Evolutionary conservation across 2,113 vertebrate species (phyloP), one percentile per base, ranked within the genome.

Genomic region (Onychostoma macrolepis): DNA sequence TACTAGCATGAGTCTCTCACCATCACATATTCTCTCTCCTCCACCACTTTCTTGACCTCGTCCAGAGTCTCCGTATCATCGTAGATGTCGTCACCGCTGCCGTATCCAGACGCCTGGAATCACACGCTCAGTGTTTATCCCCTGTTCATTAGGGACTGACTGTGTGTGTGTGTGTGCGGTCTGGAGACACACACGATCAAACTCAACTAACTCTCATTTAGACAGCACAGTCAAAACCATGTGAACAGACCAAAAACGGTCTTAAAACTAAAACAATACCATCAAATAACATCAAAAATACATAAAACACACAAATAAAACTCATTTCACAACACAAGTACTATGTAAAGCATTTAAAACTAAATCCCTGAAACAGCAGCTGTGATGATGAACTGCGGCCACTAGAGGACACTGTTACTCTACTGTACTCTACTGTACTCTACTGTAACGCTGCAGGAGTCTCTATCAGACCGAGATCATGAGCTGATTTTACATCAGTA

Each of bases 101-200:
- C 91, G 28, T 96, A 96, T 38, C 97, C 98, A 1, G 98, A 98
- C 9, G 95, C 96, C 98, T 99, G 91, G 19, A 83, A 61, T 61
- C 24, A 61, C 24, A 24, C 6, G 3, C 56, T n/a, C 53, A 58
- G 19, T 56, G 36, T 45, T 45, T 43, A 15, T 9, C 61, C 65
- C 24, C 61, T 12, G 61, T 26, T 26, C 2, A 28, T n/a, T 58
- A 58, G 56, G 8, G 21, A 9, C 21, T n/a, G 19, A 9, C 6
- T 56, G 53, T 24, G 53, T 24, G 53, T 24, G 19, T 24, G 19
- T 24, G 56, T 21, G 53, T n/a, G 6, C 7, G 2, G 53, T 21
- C 21, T 58, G 50, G 50, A 56, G 50, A 56, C 50, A 56, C 43
- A 38, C 45, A 50, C 13, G 4, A 53, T 53, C 17, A 53, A 53